phyloP scores from a whole-genome alignment of 2,113 vertebrate genomes.

The Cichladusa arquata region DNA sequence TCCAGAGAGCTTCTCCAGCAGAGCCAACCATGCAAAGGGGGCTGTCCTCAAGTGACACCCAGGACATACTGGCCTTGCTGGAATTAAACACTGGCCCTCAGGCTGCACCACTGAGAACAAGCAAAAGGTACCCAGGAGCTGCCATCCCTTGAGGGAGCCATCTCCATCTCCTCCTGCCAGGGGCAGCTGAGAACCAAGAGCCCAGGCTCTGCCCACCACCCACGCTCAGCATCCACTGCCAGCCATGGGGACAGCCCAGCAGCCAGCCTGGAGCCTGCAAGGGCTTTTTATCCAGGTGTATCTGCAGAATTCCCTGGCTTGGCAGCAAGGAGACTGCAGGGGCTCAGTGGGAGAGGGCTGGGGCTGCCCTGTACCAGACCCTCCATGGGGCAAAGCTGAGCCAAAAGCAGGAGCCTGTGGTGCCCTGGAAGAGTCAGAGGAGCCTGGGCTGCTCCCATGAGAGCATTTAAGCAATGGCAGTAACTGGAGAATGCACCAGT shows the following conservation, averaged over 20 bases:
- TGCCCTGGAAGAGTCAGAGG: too few relatives aligned
- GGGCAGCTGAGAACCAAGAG: background rate
- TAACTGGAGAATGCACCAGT: rapidly evolving
- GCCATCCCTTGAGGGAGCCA: background rate
- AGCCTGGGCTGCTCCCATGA: rapidly evolving
- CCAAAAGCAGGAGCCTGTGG: rapidly evolving
- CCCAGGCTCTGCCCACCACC: rapidly evolving
- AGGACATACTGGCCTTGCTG: background rate
- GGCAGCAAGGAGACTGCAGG: too few relatives aligned
- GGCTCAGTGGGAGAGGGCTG: background rate
- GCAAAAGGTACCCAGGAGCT: background rate
- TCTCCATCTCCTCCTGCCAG: background rate
- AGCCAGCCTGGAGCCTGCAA: background rate
- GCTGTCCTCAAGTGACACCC: background rate
- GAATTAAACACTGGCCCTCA: background rate
- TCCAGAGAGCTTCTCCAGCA: background rate
- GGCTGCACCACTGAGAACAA: background rate
- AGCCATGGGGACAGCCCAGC: background rate
- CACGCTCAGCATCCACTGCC: rapidly evolving
- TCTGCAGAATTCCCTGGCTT: background rate
- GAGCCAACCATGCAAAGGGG: background rate
- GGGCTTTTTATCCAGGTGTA: background rate
- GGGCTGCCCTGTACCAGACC: background rate
- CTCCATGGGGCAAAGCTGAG: rapidly evolving
- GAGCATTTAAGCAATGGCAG: rapidly evolving